Conservation (phyloP, 2,888 invertebrate species). For the Agrilus mali region DNA sequence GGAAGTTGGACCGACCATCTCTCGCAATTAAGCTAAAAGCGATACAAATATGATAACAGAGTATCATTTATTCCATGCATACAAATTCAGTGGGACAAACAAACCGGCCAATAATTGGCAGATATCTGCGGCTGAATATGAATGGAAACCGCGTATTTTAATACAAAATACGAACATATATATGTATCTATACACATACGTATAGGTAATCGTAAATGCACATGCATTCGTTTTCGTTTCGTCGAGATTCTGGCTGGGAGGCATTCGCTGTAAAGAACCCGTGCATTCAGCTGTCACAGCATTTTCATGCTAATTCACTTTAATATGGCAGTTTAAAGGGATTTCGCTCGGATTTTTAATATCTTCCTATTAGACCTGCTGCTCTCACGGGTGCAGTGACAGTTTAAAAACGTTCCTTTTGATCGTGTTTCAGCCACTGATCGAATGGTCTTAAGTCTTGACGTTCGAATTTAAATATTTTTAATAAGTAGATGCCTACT, state of each 20-base stretch:
- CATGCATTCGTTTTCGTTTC: conserved; percentile 1
- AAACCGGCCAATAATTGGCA: conserved; percentile 34
- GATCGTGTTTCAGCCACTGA: too few relatives aligned
- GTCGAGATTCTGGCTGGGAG: conserved; percentile 15
- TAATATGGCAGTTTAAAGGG: conserved; percentile 33
- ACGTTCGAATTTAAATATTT: too few relatives aligned
- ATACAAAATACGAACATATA: conserved; percentile 11
- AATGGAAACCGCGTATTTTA: conserved; percentile 25
- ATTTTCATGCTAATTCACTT: conserved; percentile 35
- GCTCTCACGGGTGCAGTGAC: not conserved
- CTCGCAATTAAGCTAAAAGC: conserved; percentile 14
- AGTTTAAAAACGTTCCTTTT: too few relatives aligned
- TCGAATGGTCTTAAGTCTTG: too few relatives aligned
- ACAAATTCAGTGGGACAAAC: conserved; percentile 33
- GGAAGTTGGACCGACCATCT: conserved; percentile 5
- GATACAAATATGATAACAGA: conserved; percentile 16
- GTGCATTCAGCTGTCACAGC: conserved; percentile 33
- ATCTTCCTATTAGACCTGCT: conserved; percentile 28
- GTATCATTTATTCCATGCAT: conserved; percentile 35
- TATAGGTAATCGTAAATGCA: not conserved
- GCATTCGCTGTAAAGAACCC: conserved; percentile 24
- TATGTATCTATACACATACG: conserved; percentile 1
- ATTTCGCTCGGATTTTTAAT: conserved; percentile 31
- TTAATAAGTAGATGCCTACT: too few relatives aligned
- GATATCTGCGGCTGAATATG: conserved; percentile 22